Conservation (phyloP, 2,113 vertebrate genomes). For the Sialia sialis region DNA sequence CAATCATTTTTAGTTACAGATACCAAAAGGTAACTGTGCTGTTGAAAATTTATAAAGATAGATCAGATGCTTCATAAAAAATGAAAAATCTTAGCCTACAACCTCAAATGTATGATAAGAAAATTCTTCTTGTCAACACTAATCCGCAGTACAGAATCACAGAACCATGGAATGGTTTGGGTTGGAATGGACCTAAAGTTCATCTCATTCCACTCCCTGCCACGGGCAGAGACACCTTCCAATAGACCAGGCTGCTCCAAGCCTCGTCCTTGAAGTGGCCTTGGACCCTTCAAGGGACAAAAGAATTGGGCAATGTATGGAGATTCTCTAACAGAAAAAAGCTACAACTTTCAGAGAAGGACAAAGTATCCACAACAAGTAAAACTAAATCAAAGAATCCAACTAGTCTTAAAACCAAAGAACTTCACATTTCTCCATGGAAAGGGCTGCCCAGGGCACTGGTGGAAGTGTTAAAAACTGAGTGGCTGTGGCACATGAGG, state of each 20-base stretch:
- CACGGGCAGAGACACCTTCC: background rate
- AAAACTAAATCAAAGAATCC: background rate
- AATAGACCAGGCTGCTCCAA: background rate
- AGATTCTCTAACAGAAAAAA: background rate
- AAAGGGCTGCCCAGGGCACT: background rate
- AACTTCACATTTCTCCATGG: background rate
- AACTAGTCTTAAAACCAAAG: background rate
- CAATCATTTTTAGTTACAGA: background rate
- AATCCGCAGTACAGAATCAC: background rate
- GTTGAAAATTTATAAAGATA: background rate
- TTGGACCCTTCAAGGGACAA: background rate
- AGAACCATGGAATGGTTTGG: background rate
- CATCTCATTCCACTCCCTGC: background rate
- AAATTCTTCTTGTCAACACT: background rate
- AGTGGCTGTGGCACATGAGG: background rate
- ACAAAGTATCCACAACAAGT: background rate
- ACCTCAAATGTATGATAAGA: background rate
- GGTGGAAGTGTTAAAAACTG: background rate
- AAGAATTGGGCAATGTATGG: background rate
- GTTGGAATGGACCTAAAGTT: background rate
- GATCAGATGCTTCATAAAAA: background rate
- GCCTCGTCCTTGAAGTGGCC: background rate
- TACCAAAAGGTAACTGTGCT: background rate
- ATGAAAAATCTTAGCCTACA: background rate
- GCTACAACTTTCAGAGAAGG: background rate